Base-by-base conservation (phyloP, 1,140 invertebrate genomes). In the Matsumurasca onukii region DNA sequence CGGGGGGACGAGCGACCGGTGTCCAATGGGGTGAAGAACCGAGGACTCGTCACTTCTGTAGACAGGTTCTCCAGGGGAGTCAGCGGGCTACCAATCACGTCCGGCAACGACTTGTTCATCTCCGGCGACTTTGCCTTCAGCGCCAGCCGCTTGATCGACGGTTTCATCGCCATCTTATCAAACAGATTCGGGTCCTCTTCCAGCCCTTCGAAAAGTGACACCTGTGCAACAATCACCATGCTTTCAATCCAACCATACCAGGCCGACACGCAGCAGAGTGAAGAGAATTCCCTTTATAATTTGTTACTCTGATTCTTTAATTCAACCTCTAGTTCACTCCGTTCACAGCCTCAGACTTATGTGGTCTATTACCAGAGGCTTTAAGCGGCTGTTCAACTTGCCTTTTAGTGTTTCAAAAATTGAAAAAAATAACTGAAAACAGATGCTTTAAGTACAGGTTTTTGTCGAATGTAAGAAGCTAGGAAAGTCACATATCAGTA, bases 151-250 rank as follows among this genome's bases (percentile, higher is more conserved):
- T 71, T 74, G 1, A 68, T 65, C 39, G 45, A 69, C 12, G 67
- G 68, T 34, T 70, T 49, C 20, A 67, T 49, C 31, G 30, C 30
- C 22, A 51, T 24, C 31, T 34, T 52, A 12, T 67, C 49, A 31
- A 61, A 30, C 31, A 70, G 55, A 34, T 69, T 70, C 0, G 52
- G 52, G 31, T 48, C 85, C 68, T 89, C 87, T 73, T 89, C 88
- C 1, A 91, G 76, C 0, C 89, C 89, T 66, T 89, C 88, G 73
- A 89, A 89, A 0, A 90, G 76, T 0, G 87, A 86, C 77, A 89
- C 89, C 80, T 86, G n/a, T n/a, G n/a, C n/a, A 75, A 9, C 75
- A 73, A 55, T 57, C 66, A 74, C 65, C 1, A 74, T 74, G 72
- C 67, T 71, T 72, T 74, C 73, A 71, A 0, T 49, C 1, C 34